A percentile compares a stretch with the other conserved stretches of the same genome.
Evolutionary conservation across 2,797 vertebrate genomes (phyloP).

Genomic region (Helicolenus hilgendorfi): DNA sequence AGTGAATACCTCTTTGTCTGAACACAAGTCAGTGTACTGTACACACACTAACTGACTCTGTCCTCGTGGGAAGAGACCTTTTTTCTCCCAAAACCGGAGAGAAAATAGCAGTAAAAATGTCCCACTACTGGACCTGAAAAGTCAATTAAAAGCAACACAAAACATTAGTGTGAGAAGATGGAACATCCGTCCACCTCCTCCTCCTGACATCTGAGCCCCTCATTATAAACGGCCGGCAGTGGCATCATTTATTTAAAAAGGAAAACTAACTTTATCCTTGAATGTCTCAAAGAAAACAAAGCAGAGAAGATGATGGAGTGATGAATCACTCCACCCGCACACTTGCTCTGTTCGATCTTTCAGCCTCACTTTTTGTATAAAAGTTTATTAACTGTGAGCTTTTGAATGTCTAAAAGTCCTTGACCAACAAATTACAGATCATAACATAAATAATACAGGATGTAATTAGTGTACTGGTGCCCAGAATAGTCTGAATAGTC

Average conservation of each 20-base stretch:
- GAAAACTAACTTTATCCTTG: neutral
- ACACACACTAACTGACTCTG: neutral
- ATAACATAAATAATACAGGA: neutral
- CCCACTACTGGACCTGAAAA: neutral
- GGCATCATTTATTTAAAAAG: neutral
- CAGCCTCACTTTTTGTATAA: neutral
- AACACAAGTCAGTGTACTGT: neutral
- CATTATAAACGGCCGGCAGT: accelerated
- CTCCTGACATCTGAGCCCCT: neutral
- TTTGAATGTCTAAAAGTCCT: neutral
- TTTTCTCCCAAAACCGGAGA: neutral
- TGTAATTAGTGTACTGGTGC: too few species aligned
- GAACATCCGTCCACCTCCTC: neutral
- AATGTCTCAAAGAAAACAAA: neutral
- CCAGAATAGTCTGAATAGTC: neutral
- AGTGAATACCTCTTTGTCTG: constrained; percentile 62
- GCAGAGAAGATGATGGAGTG: neutral
- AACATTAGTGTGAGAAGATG: neutral
- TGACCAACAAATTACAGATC: neutral
- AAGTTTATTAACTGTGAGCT: neutral
- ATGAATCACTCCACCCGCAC: neutral
- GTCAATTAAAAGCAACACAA: neutral
- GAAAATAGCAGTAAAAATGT: neutral
- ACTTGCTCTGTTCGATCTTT: neutral
- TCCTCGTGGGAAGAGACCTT: neutral